phyloP scores from a whole-genome alignment of 2,797 vertebrate genomes.

The Natrix natrix region DNA sequence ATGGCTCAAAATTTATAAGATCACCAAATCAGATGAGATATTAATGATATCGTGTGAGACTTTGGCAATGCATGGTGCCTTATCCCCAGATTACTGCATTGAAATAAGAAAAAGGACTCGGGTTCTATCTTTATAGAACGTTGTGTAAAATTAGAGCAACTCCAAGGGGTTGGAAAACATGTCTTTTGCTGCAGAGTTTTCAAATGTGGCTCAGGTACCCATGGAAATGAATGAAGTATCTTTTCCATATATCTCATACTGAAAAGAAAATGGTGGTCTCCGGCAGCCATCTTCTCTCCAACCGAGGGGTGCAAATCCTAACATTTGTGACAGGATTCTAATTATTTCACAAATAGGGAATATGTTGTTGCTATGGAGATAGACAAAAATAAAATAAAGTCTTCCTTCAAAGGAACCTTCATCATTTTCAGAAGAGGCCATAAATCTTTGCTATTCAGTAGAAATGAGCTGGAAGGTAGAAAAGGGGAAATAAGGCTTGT shows the following conservation, averaged over 20 bases:
- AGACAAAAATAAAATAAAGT: not conserved
- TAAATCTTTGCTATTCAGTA: slow-evolving; percentile 11
- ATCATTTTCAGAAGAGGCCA: not conserved
- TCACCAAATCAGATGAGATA: not conserved
- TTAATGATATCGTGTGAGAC: not conserved
- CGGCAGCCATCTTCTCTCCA: not conserved
- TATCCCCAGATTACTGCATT: not conserved
- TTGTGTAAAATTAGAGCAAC: not conserved
- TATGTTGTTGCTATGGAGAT: not conserved
- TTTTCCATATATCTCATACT: not conserved
- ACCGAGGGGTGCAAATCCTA: not conserved
- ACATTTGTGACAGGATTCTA: not conserved
- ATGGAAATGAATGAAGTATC: not conserved
- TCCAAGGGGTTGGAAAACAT: not conserved
- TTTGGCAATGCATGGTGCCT: not conserved
- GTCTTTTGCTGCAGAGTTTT: not conserved
- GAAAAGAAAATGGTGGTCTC: not conserved
- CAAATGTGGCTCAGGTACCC: not conserved
- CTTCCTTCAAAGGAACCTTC: not conserved
- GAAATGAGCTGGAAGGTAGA: not conserved
- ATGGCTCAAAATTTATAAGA: not conserved
- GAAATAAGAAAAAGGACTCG: not conserved
- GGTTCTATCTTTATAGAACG: not conserved
- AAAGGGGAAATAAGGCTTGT: not conserved
- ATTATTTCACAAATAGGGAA: not conserved